Evolutionary conservation across 1,140 invertebrate species (phyloP), one percentile per base, ranked within the genome.

Genomic region (Drosophila sp.): DNA sequence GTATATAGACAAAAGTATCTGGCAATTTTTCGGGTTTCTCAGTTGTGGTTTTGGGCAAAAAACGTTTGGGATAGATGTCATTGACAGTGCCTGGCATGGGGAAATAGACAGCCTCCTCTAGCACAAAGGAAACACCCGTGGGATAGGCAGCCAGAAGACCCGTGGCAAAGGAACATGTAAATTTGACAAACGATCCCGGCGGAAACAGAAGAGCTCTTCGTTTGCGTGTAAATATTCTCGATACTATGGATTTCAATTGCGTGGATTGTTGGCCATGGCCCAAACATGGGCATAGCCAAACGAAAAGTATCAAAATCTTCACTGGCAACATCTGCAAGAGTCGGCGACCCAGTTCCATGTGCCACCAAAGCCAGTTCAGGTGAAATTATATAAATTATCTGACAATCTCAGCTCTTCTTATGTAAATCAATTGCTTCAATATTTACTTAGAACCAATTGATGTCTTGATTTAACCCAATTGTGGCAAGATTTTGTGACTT

Each of bases 41-140:
- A 3, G 85, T 85, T 0, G 90, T 85, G 7, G 80, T 72, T 47
- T 70, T 83, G 4, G 85, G 64, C 40, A 74, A n/a, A 11, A 80
- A 90, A 4, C 60, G 73, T 17, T 86, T 90, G 2, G 90, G 90
- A 38, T 90, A 83, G 0, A 90, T 55, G 70, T 91, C 90, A 11
- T 76, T 69, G 1, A 82, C 23, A 0, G 44, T 70, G 3, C 83
- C 74, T 0, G 84, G 83, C 4, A 89, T 61, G 0, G 90, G 90
- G 63, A 80, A 91, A 25, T 91, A 91, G 2, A 83, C 60, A 8
- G 90, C 90, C 27, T 80, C 75, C 50, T 91, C 90, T 23, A 91
- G 27, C 11, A 60, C 72, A 11, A 91, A 91, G 3, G n/a, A 63
- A 7, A 89, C 70, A 1, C 90, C 90, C 8, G 66, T 81, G 0